Percentiles rank a stretch among this genome's conserved stretches.
These are phyloP conservation scores for Orthosia gothica DNA, from an alignment of 2,888 invertebrate genomes.

Conservation along the genomic window DNA sequence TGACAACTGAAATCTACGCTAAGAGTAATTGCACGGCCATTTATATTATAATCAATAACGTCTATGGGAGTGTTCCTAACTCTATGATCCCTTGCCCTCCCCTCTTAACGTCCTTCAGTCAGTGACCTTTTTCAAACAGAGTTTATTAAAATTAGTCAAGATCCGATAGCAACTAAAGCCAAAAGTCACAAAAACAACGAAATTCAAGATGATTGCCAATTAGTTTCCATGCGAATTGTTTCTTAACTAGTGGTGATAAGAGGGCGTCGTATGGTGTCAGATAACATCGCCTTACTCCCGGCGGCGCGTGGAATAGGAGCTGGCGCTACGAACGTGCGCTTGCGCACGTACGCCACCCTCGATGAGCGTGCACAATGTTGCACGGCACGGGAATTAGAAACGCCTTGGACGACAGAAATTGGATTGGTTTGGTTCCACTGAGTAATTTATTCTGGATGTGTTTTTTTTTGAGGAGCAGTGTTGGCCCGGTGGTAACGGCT, in stretches of 20 bases:
- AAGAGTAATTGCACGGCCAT: neutral
- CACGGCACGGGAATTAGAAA: conserved; percentile 57
- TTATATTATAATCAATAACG: neutral
- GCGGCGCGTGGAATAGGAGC: conserved; percentile 74
- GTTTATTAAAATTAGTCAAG: neutral
- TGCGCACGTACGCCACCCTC: conserved; percentile 87
- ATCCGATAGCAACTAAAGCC: conserved; percentile 9
- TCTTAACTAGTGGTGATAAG: conserved; percentile 24
- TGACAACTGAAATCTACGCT: neutral
- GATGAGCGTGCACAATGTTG: conserved; percentile 71
- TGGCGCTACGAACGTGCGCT: conserved; percentile 81
- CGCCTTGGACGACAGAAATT: no score
- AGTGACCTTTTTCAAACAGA: conserved; percentile 9
- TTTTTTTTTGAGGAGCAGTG: no score
- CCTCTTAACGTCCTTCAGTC: neutral
- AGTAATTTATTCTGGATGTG: no score
- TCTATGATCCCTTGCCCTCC: neutral
- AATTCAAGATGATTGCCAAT: conserved; percentile 30
- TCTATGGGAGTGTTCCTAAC: neutral
- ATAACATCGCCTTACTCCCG: conserved; percentile 76
- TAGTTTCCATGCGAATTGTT: conserved; percentile 28
- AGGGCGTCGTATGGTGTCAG: conserved; percentile 61
- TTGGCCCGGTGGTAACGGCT: no score
- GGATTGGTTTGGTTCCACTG: no score
- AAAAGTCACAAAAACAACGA: conserved; percentile 6